Base-by-base conservation (phyloP, 2,113 vertebrate species). In the Trichechus manatus region DNA sequence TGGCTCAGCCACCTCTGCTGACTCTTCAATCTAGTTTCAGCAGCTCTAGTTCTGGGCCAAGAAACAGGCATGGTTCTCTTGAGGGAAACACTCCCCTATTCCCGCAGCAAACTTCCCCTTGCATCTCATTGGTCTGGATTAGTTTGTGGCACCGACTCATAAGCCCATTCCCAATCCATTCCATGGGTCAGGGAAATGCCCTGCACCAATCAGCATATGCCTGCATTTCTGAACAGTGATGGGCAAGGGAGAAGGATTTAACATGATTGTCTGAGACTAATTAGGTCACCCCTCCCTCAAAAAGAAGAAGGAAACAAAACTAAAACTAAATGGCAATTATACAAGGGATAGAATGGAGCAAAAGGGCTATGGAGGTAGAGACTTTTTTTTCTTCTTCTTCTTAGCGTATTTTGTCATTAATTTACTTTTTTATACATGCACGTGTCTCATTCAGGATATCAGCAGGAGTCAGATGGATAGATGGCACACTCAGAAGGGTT, bases 311-410 rank as follows among this genome's bases (percentile, higher is more conserved):
- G 11, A 85, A 79, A 17, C 7, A 53, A 56, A 25, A 83, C 64
- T 33, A 36, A 75, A 75, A 75, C 7, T 5, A 89, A 92, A 84
- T 77, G 39, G 74, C 72, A 89, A 39, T 15, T 78, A 10, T 47
- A 56, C 4, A 39, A 82, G n/a, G 22, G 50, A 44, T 72, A 27
- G 70, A 56, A 74, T 63, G 74, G 39, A 81, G 13, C 53, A 36
- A 44, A 89, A 92, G 22, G 7, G 13, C 13, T 87, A 31, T 56
- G 42, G 61, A 1, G 17, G 8, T 59, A 96, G 75, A 81, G 63
- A 89, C 79, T 97, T 94, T 82, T 94, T 82, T 88, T 39, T 39
- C 39, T 81, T 93, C 94, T 17, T 79, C 33, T 88, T 82, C 53
- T 87, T 80, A 89, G 84, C 9, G 25, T 92, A 79, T 36, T 87